Evolutionary conservation across 1,140 invertebrate genomes (phyloP), one percentile per base, ranked within the genome.

Genomic region (Aradophagus sp.): DNA sequence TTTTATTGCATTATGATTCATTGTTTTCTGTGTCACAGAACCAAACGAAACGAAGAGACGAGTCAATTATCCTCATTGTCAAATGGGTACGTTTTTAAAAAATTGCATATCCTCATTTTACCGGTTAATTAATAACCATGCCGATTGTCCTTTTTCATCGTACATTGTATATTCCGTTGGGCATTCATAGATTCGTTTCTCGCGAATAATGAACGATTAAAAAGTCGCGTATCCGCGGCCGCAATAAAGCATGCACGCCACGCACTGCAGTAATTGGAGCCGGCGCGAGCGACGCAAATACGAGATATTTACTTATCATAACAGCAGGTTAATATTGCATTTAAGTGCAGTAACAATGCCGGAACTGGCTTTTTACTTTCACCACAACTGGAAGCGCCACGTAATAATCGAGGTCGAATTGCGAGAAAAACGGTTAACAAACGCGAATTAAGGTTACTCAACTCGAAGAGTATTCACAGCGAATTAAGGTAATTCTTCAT

Each of bases 221-320:
- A n/a, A n/a, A n/a, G 42, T 41, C 11, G 41, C 55, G 47, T 56
- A 48, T 39, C 13, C 44, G 19, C 16, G 2, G 10, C 16, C 8
- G 45, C 42, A 66, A 66, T 42, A 66, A 56, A 66, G 42, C 17
- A 12, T 17, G 47, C 29, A 32, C 12, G 50, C 48, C 50, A 35
- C 50, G 39, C 19, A 15, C 19, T 17, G 20, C 42, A 35, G 50
- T 66, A 50, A 66, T 66, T 52, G 31, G 50, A 50, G 23, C 12
- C 39, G 27, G 61, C 32, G 8, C 26, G 41, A 65, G 41, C 32
- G 39, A 39, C 39, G 32, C 45, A 68, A 68, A 55, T 61, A 55
- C 48, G 19, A 34, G 65, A 55, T 61, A 68, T 68, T 68, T 68
- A 61, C 65, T 68, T 68, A 68, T 68, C 55, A 61, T 61, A 68